phyloP scores from a whole-genome alignment of 2,113 vertebrate genomes.

The Pelmatolapia mariae region DNA sequence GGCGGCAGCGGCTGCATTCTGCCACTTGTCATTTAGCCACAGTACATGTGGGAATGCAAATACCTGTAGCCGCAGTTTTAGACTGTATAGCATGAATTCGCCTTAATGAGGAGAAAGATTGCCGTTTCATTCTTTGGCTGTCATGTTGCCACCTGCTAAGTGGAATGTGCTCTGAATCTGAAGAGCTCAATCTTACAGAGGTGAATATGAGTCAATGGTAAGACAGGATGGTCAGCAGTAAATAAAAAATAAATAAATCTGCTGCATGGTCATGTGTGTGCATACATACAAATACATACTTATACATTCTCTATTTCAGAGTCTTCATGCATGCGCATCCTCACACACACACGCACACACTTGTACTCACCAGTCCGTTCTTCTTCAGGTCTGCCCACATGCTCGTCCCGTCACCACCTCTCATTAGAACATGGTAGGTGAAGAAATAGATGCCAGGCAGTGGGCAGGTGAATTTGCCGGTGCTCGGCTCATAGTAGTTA shows the following conservation, averaged over 20 bases:
- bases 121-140: constrained; percentile 51
- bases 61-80: constrained; percentile 36
- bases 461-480: constrained; percentile 95
- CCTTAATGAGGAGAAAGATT: constrained; percentile 60
- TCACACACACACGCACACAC: background rate
- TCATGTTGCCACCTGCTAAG: constrained; percentile 50
- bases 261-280: constrained; percentile 10
- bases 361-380: constrained; percentile 85
- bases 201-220: constrained; percentile 39
- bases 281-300: constrained; percentile 16
- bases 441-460: constrained; percentile 96
- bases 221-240: constrained; percentile 15
- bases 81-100: constrained; percentile 46
- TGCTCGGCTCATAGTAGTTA: constrained; percentile 94
- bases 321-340: background rate
- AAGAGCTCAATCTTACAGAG: constrained; percentile 47
- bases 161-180: constrained; percentile 63
- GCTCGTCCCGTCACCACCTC: constrained; percentile 92
- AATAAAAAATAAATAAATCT: background rate
- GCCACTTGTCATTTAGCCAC: constrained; percentile 65
- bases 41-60: constrained; percentile 56
- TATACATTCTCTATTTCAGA: background rate
- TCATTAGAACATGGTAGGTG: constrained; percentile 96
- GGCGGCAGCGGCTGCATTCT: constrained; percentile 28
- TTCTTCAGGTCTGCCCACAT: constrained; percentile 97